Conservation (phyloP, 1,140 invertebrate species). For the Eciton burchellii region DNA sequence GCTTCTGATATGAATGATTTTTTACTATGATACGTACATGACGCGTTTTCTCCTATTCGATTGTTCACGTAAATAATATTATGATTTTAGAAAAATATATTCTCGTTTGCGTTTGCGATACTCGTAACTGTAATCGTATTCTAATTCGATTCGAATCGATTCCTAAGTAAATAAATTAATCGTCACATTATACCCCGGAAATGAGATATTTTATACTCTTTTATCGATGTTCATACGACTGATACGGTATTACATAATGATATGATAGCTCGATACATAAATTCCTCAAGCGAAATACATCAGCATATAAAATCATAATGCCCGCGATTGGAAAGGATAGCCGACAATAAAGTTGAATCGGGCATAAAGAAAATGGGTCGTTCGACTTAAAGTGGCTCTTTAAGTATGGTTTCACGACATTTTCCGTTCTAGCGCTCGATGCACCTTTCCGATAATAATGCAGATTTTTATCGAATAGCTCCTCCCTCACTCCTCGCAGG, state of each 20-base stretch:
- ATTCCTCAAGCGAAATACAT: background rate
- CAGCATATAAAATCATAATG: slow-evolving; percentile 30
- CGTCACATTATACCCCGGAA: background rate
- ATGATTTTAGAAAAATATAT: background rate
- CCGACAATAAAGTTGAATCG: slow-evolving; percentile 27
- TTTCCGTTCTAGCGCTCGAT: slow-evolving; percentile 24
- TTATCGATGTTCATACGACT: background rate
- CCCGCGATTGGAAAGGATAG: background rate
- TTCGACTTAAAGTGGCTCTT: slow-evolving; percentile 53
- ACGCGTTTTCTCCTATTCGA: background rate
- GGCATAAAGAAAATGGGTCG: slow-evolving; percentile 56
- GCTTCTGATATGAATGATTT: background rate
- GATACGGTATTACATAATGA: background rate
- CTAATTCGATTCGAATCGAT: too few species aligned
- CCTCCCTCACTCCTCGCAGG: background rate
- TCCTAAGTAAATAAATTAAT: background rate
- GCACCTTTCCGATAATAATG: slow-evolving; percentile 64
- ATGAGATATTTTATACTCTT: background rate
- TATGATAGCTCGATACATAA: background rate
- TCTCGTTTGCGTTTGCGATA: background rate
- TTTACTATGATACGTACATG: background rate
- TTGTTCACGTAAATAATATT: slow-evolving; percentile 12
- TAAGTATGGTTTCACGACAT: slow-evolving; percentile 55
- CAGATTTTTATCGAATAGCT: slow-evolving; percentile 65
- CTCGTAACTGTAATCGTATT: background rate